These are phyloP conservation scores for Gerris lacustris DNA, from an alignment of 2,888 invertebrate species.

Conservation along the genomic window DNA sequence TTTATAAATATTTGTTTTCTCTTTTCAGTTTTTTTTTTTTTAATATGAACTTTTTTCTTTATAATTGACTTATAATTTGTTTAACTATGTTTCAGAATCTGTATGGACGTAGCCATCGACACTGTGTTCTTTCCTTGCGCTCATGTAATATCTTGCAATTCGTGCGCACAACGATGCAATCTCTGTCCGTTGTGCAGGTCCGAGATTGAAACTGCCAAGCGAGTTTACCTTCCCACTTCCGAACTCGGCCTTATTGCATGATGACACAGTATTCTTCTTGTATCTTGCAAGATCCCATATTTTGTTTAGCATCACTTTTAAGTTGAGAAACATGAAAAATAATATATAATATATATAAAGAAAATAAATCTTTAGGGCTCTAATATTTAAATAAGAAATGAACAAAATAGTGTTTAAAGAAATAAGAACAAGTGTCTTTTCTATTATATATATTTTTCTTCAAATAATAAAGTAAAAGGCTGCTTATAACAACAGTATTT, in stretches of 20 bases:
- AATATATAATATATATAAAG: too few species aligned
- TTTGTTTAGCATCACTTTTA: neutral
- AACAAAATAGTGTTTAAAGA: too few species aligned
- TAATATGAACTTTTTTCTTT: too few species aligned
- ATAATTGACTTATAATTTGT: neutral
- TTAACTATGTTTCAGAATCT: constrained; percentile 44
- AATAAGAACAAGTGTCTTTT: too few species aligned
- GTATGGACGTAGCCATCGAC: constrained; percentile 73
- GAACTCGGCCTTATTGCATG: neutral
- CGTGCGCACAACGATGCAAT: constrained; percentile 61
- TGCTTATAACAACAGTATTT: too few species aligned
- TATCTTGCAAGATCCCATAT: neutral
- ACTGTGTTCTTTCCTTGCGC: constrained; percentile 77
- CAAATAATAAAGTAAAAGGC: too few species aligned
- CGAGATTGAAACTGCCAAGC: constrained; percentile 54
- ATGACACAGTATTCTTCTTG: neutral
- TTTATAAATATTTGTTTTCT: too few species aligned
- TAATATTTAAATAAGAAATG: too few species aligned
- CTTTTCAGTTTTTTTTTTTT: too few species aligned
- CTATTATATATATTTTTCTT: too few species aligned
- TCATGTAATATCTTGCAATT: constrained; percentile 70
- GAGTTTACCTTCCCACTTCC: constrained; percentile 52
- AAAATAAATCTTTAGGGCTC: too few species aligned
- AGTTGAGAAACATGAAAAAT: neutral
- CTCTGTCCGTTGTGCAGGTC: constrained; percentile 64